Evolutionary conservation across 2,113 vertebrate genomes (phyloP), one percentile per base, ranked within the genome.

Genomic region (Mustela nigripes): DNA sequence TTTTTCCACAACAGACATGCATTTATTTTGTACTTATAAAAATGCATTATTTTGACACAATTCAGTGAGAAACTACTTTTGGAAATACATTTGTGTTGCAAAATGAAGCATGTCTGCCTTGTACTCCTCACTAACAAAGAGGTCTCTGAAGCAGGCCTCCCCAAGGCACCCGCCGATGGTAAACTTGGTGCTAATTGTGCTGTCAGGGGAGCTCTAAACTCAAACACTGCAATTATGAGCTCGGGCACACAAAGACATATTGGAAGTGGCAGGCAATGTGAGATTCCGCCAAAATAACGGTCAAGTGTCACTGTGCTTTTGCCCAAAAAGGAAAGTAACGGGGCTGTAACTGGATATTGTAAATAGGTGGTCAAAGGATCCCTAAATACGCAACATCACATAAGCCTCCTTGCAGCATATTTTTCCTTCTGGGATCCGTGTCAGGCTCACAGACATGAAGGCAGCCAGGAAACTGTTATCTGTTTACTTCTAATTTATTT

Each of bases 371-470:
- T 85, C 91, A 97, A 95, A 97, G 28, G 10, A 93, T 7, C 89
- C 28, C 2, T 39, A 97, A 94, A 74, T 96, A 93, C 95, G 79
- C n/a, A 97, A 22, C 45, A 82, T 92, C 71, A 73, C 56, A 31
- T 11, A 91, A 39, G 63, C 28, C 83, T 97, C 79, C 85, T 91
- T 84, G 56, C 10, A 91, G 81, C 50, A 39, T 28, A 53, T 31
- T 90, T 98, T 96, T 97, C 63, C 62, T 84, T 16, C 86, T 65
- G 95, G 65, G 62, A 62, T 90, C 73, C 7, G 31, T 56, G 82
- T 96, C 93, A 97, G 82, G 6, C 78, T 97, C 93, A 81, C 74
- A 94, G 95, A 97, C 96, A 63, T 16, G 58, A 95, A 96, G 95
- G 79, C 80, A 90, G 85, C 94, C 96, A 97, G 71, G 50, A 94